Percentiles rank a stretch among this genome's conserved stretches.
These are phyloP conservation scores for Maylandia zebra DNA, from an alignment of 2,113 vertebrate species.

Conservation along the genomic window DNA sequence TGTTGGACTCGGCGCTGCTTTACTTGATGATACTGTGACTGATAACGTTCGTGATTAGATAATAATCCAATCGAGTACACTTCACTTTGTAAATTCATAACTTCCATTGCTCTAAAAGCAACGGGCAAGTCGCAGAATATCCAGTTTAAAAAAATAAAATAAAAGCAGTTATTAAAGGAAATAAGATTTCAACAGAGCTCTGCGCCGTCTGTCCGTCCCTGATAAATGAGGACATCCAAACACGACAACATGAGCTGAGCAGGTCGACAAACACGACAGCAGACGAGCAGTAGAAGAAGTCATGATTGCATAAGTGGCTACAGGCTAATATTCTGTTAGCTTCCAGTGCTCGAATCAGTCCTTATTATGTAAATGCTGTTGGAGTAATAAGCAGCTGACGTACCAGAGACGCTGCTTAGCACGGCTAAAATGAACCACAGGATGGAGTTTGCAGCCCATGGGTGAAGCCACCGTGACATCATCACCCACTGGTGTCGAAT, in stretches of 20 bases:
- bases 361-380: neutral
- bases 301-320: neutral
- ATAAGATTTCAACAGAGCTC: neutral
- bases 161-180: neutral
- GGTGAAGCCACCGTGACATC: neutral
- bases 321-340: neutral
- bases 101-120: neutral
- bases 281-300: neutral
- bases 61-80: neutral
- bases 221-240: neutral
- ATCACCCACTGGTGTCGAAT: neutral
- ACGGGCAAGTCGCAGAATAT: neutral
- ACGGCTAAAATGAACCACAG: neutral
- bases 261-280: neutral
- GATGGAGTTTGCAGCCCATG: rapidly evolving
- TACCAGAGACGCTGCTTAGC: neutral
- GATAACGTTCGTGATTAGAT: neutral
- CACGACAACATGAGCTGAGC: neutral
- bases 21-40: neutral
- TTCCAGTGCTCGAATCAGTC: neutral
- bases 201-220: rapidly evolving
- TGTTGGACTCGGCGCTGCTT: neutral
- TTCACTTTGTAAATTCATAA: neutral
- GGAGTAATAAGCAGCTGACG: neutral
- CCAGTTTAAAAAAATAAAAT: neutral